Evolutionary conservation across 2,888 invertebrate species (phyloP).

Genomic region (Drosophila tripunctata): DNA sequence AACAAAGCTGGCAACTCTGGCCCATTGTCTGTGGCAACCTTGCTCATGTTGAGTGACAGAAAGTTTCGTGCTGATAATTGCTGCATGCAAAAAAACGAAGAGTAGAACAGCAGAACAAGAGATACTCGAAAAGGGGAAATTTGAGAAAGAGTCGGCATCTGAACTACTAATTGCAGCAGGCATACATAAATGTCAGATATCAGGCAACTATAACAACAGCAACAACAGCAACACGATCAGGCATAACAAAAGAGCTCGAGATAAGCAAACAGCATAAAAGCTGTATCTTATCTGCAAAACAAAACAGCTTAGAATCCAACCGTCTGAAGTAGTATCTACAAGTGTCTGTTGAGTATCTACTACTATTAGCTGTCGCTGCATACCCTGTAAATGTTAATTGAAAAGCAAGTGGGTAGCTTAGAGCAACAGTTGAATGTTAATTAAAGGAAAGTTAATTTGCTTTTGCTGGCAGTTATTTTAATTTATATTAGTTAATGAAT

Average conservation of each 20-base stretch:
- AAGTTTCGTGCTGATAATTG: slow-evolving; percentile 74
- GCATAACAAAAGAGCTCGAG: slow-evolving; percentile 25
- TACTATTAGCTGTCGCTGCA: slow-evolving; percentile 16
- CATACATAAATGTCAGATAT: slow-evolving; percentile 17
- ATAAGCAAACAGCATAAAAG: slow-evolving; percentile 41
- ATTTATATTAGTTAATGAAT: too few relatives aligned
- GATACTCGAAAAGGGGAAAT: not conserved
- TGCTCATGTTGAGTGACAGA: slow-evolving; percentile 67
- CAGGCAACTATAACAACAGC: not conserved
- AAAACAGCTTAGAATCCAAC: slow-evolving; percentile 54
- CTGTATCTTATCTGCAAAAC: slow-evolving; percentile 52
- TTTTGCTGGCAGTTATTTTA: too few relatives aligned
- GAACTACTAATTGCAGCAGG: slow-evolving; percentile 49
- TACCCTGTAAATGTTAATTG: not conserved
- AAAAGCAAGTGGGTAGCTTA: not conserved
- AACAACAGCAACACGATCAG: not conserved
- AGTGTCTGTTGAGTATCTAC: slow-evolving; percentile 23
- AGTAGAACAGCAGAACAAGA: not conserved
- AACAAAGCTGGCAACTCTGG: slow-evolving; percentile 49
- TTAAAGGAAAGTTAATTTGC: too few relatives aligned
- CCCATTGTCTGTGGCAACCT: slow-evolving; percentile 65
- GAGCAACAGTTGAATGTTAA: too few relatives aligned
- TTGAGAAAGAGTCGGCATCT: slow-evolving; percentile 14
- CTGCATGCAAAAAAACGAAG: slow-evolving; percentile 55
- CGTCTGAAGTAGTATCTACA: slow-evolving; percentile 21